phyloP scores from a whole-genome alignment of 1,140 invertebrate genomes.

The Papilio dardanus region DNA sequence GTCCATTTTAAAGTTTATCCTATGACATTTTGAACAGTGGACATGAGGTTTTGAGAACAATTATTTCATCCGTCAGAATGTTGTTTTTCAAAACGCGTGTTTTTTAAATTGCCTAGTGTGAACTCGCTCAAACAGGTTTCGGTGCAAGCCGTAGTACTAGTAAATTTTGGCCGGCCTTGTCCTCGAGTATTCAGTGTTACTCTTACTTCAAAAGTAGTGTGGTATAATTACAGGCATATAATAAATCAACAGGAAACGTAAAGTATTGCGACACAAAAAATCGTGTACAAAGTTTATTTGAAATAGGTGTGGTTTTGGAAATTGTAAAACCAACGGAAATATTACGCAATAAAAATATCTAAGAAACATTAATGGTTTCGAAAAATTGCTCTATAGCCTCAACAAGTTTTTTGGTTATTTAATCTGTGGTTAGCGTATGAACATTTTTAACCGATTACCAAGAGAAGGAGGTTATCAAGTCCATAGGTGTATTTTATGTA shows the following conservation, averaged over 20 bases:
- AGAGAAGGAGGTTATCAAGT: too few species aligned
- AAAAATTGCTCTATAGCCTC: background rate
- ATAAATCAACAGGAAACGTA: conserved; percentile 37
- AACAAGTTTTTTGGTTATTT: background rate
- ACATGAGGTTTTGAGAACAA: too few species aligned
- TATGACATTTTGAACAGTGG: too few species aligned
- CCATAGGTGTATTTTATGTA: too few species aligned
- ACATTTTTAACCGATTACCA: too few species aligned
- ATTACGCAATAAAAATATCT: background rate
- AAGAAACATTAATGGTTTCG: background rate
- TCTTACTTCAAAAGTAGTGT: conserved; percentile 28
- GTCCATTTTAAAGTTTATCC: too few species aligned
- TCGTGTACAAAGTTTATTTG: background rate
- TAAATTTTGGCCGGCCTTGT: conserved; percentile 40
- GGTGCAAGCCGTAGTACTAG: conserved; percentile 2
- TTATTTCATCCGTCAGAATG: too few species aligned
- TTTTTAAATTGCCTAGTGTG: background rate
- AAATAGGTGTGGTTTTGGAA: conserved; percentile 9
- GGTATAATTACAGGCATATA: conserved; percentile 8
- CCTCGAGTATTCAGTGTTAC: conserved; percentile 38
- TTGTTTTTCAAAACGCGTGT: too few species aligned
- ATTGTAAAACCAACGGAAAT: background rate
- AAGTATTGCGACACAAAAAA: conserved; percentile 4
- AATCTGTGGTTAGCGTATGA: background rate
- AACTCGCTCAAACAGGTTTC: conserved; percentile 32